A percentile compares a stretch with the other conserved stretches of the same genome.
phyloP scores from a whole-genome alignment of 2,113 vertebrate genomes.

The Anarhynchus alexandrinus region DNA sequence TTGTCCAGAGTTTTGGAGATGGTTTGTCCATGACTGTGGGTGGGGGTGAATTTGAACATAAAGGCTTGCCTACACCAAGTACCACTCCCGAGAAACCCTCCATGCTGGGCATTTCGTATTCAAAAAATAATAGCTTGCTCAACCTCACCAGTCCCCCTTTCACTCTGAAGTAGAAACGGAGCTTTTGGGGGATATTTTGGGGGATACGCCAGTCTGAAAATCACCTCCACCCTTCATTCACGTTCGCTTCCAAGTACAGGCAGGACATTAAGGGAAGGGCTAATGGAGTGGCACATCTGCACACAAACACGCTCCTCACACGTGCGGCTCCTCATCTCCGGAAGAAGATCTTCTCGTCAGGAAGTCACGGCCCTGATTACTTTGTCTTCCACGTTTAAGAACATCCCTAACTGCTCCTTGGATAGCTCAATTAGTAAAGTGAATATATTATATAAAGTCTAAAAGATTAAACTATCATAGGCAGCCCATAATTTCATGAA shows the following conservation, averaged over 20 bases:
- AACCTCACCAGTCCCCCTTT: background rate
- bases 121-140: background rate
- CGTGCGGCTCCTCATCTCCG: conserved; percentile 52
- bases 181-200: background rate
- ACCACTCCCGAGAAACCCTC: background rate
- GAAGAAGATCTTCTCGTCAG: conserved; percentile 73
- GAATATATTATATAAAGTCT: conserved; percentile 98
- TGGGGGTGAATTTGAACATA: background rate
- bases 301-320: conserved; percentile 12
- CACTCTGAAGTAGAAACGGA: background rate
- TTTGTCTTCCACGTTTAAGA: conserved; percentile 82
- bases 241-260: background rate
- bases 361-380: conserved; percentile 78
- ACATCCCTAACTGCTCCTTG: conserved; percentile 85
- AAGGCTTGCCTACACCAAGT: background rate
- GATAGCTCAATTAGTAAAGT: conserved; percentile 96
- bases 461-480: conserved; percentile 99
- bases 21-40: background rate
- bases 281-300: background rate
- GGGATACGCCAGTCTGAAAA: background rate
- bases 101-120: background rate
- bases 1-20: background rate
- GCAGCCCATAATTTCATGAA: conserved; percentile 99
- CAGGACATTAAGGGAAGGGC: background rate
- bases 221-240: background rate